Percentiles rank a stretch among this genome's conserved stretches.
phyloP scores from a whole-genome alignment of 2,888 invertebrate species.

The Temnothorax ravouxi region DNA sequence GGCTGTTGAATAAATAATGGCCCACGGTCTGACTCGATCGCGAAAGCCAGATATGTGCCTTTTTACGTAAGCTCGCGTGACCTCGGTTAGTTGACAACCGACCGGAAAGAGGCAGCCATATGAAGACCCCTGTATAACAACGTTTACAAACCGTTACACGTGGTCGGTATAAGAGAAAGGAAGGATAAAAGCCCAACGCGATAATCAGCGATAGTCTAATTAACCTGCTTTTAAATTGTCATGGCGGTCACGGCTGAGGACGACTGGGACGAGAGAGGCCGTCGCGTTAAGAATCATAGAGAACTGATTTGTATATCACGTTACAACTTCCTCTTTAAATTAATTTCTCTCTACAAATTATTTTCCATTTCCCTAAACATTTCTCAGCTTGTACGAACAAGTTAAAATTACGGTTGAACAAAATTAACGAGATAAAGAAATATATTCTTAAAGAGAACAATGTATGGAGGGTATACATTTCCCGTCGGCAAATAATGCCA shows the following conservation, averaged over 20 bases:
- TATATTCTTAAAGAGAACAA: constrained; percentile 7
- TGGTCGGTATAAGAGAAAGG: background rate
- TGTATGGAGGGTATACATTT: no score
- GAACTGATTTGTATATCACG: no score
- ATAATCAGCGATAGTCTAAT: constrained; percentile 32
- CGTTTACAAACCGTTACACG: constrained; percentile 41
- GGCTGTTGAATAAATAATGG: constrained; percentile 65
- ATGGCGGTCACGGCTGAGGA: no score
- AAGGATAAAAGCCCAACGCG: background rate
- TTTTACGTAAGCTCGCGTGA: constrained; percentile 69
- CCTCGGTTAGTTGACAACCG: constrained; percentile 54
- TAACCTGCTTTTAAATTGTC: constrained; percentile 5
- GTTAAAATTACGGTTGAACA: background rate
- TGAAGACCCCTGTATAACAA: constrained; percentile 11
- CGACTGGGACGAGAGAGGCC: no score
- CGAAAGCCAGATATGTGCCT: constrained; percentile 48
- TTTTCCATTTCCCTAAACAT: background rate
- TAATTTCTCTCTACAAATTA: background rate
- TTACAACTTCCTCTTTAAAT: background rate
- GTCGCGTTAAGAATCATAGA: background rate
- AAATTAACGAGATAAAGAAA: constrained; percentile 8
- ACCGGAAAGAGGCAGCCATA: constrained; percentile 49
- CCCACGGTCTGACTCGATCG: constrained; percentile 48
- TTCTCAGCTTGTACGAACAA: background rate
- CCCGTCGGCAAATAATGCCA: background rate